phyloP scores from a whole-genome alignment of 2,113 vertebrate species.

The Ciconia stormi region DNA sequence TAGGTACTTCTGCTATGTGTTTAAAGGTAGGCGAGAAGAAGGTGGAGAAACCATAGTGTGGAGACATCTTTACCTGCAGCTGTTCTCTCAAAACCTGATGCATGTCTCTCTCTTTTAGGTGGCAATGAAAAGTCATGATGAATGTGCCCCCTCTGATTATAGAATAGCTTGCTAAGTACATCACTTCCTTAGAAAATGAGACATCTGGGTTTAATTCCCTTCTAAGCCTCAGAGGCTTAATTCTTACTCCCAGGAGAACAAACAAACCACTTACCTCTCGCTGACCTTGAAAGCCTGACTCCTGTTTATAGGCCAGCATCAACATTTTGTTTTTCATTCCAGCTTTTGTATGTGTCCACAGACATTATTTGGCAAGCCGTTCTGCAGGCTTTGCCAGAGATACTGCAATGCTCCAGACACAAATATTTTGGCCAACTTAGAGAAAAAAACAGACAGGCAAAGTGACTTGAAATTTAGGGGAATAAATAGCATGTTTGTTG shows the following conservation, averaged over 20 bases:
- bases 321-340: background rate
- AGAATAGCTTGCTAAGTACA: background rate
- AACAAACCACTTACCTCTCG: background rate
- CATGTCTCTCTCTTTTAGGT: background rate
- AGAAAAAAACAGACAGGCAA: background rate
- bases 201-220: slow-evolving; percentile 25
- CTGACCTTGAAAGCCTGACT: slow-evolving; percentile 17
- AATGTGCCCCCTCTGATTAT: background rate
- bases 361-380: background rate
- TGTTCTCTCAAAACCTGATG: background rate
- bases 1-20: background rate
- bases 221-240: slow-evolving; percentile 21
- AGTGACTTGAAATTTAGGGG: background rate
- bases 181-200: slow-evolving; percentile 22
- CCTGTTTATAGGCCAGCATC: background rate
- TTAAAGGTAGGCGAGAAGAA: background rate
- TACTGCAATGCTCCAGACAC: background rate
- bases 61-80: background rate
- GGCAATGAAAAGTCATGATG: background rate
- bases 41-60: background rate
- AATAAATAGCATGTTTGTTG: background rate
- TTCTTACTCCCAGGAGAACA: background rate
- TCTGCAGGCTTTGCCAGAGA: background rate
- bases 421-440: background rate
- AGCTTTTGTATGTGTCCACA: background rate